phyloP scores from a whole-genome alignment of 2,113 vertebrate genomes.

The Campylorhamphus procurvoides region DNA sequence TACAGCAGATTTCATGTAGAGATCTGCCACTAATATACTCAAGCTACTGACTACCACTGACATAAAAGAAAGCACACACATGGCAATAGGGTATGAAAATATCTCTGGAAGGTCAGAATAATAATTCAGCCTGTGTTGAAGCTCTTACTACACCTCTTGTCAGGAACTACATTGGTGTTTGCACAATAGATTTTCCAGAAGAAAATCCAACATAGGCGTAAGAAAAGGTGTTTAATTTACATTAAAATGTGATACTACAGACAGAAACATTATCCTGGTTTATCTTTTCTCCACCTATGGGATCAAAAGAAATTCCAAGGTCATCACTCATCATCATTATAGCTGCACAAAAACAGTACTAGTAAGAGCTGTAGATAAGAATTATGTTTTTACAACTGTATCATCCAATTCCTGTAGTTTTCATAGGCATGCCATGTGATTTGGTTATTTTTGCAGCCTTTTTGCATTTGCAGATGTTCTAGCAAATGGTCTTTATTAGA shows the following conservation, averaged over 20 bases:
- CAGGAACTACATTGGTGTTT: background rate
- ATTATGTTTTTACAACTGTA: background rate
- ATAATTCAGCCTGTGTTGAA: background rate
- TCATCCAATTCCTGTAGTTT: background rate
- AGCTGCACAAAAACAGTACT: background rate
- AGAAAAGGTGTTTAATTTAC: background rate
- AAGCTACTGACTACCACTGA: background rate
- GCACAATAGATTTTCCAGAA: background rate
- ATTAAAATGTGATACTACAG: background rate
- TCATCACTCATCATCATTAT: background rate
- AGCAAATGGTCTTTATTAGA: slow-evolving; percentile 32
- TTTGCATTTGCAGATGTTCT: slow-evolving; percentile 31
- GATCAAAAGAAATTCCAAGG: background rate
- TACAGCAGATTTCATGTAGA: background rate
- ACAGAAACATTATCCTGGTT: background rate
- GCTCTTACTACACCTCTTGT: background rate
- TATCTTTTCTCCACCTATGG: background rate
- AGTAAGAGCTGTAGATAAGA: background rate
- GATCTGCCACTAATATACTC: background rate
- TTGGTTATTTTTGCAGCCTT: slow-evolving; percentile 31
- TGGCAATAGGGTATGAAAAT: background rate
- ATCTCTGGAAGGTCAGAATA: background rate
- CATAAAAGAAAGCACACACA: background rate
- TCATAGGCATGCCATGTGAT: background rate
- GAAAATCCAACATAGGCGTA: background rate